Evolutionary conservation across 64 coral and sea anemone species (phyloP).

Genomic region (Catalaphyllia jardinei): DNA sequence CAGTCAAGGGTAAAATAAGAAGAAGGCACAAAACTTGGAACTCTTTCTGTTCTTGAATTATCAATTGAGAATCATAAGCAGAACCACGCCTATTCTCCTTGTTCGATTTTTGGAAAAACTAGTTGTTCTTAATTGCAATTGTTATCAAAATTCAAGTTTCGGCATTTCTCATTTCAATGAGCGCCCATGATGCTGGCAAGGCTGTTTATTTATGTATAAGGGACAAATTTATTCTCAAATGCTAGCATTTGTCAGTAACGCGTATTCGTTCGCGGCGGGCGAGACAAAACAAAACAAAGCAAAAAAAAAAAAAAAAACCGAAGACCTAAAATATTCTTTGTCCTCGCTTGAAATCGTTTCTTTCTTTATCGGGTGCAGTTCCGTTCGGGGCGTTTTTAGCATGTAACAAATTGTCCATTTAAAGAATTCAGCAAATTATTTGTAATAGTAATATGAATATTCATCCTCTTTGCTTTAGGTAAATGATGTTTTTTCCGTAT

Average conservation of each 20-base stretch:
- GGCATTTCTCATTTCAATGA: neutral
- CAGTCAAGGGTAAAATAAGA: neutral
- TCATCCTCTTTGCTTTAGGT: neutral
- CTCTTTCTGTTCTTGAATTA: neutral
- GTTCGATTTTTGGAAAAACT: no score
- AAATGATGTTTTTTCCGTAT: conserved; percentile 9
- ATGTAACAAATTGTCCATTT: neutral
- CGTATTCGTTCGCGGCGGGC: neutral
- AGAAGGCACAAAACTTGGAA: neutral
- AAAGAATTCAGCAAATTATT: neutral
- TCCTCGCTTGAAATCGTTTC: neutral
- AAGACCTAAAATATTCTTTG: neutral
- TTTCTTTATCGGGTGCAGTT: neutral
- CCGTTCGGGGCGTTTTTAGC: neutral
- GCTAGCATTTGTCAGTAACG: neutral
- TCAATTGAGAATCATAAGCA: neutral
- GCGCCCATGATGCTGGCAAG: neutral
- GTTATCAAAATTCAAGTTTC: neutral
- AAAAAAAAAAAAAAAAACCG: neutral
- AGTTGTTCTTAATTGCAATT: neutral
- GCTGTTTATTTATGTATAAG: neutral
- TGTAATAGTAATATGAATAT: neutral
- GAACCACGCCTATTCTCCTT: no score
- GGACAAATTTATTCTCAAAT: neutral
- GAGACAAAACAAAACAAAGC: no score